Conservation (phyloP, 2,113 vertebrate species). For the Hyaena hyaena region DNA sequence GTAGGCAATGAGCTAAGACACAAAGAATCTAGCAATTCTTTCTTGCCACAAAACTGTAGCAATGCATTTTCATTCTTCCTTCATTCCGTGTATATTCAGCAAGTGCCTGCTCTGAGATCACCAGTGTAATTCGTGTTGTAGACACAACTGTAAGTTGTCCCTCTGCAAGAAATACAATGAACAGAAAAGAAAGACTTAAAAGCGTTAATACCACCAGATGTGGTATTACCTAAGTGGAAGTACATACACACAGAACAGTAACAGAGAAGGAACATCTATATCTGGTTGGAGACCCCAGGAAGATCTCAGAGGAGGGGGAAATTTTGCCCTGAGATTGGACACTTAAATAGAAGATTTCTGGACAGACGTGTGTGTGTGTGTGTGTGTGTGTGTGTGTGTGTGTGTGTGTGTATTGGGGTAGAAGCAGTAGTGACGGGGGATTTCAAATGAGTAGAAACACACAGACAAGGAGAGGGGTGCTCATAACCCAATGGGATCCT, state of each 20-base stretch:
- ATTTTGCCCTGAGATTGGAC: neutral
- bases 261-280: neutral
- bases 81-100: neutral
- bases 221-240: no score
- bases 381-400: no score
- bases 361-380: no score
- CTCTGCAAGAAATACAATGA: neutral
- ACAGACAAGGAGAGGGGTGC: accelerated
- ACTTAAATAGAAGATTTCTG: neutral
- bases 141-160: neutral
- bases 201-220: neutral
- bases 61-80: no score
- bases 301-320: neutral
- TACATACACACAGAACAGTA: accelerated
- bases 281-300: neutral
- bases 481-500: neutral
- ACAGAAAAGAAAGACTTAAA: neutral
- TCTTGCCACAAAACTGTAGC: neutral
- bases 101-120: accelerated
- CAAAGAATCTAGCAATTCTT: neutral
- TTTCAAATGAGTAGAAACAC: neutral
- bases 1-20: neutral
- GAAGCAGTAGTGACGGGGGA: accelerated
- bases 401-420: no score
- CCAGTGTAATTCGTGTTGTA: neutral